phyloP scores from a whole-genome alignment of 2,113 vertebrate genomes.

The Cavia porcellus region DNA sequence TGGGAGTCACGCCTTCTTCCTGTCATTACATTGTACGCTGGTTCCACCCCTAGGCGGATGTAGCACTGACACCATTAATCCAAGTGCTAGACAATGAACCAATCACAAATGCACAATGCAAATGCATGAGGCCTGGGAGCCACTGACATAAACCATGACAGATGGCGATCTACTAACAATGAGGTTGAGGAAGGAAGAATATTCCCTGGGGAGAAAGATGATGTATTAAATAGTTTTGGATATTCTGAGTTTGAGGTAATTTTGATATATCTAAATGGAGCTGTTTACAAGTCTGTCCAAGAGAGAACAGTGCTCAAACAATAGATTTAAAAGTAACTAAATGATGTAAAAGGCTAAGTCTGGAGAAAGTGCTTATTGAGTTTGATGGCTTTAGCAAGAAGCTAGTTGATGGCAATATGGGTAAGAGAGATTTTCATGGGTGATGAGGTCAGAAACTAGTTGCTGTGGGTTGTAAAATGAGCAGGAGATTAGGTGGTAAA shows the following conservation, averaged over 20 bases:
- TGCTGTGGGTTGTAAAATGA: neutral
- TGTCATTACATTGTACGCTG: no score
- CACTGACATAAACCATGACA: no score
- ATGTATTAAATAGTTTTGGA: neutral
- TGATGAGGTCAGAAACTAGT: constrained; percentile 3
- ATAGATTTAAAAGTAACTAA: neutral
- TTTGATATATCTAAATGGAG: neutral
- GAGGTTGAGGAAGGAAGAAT: neutral
- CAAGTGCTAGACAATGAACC: no score
- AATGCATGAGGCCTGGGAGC: no score
- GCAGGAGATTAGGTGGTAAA: neutral
- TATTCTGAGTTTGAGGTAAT: neutral
- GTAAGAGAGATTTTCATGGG: neutral
- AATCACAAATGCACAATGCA: no score
- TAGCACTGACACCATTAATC: no score
- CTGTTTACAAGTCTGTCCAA: neutral
- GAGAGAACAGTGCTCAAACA: neutral
- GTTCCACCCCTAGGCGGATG: no score
- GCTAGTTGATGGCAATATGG: neutral
- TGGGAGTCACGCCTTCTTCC: no score
- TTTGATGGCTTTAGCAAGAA: neutral
- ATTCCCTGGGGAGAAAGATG: neutral
- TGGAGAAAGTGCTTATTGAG: neutral
- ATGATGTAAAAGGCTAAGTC: neutral
- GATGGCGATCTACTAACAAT: neutral